phyloP scores from a whole-genome alignment of 2,888 invertebrate species.

The Caenorhabditis macrosperma region DNA sequence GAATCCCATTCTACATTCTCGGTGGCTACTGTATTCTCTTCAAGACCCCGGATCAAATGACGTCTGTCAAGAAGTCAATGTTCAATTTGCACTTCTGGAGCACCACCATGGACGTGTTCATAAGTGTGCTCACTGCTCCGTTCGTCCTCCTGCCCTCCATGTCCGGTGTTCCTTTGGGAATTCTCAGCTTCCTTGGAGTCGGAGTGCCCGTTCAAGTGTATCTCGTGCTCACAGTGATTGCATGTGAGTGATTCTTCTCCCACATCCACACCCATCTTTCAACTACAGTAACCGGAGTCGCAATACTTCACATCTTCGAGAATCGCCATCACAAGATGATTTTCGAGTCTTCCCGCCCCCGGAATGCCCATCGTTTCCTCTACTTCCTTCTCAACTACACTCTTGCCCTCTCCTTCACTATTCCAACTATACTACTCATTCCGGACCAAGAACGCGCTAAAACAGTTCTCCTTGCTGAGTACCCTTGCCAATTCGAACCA shows the following conservation, averaged over 20 bases:
- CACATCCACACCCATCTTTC: background rate
- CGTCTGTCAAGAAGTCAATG: conserved; percentile 17
- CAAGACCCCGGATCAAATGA: conserved; percentile 32
- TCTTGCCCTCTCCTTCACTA: background rate
- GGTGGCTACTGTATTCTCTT: conserved; percentile 34
- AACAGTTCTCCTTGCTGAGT: background rate
- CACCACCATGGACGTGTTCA: background rate
- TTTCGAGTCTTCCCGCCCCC: background rate
- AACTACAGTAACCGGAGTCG: conserved; percentile 16
- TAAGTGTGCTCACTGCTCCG: background rate
- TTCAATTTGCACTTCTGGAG: conserved; percentile 25
- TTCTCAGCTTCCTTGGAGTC: background rate
- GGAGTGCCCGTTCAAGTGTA: conserved; percentile 3
- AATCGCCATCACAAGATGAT: conserved; percentile 13
- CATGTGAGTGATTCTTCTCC: background rate
- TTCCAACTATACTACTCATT: background rate
- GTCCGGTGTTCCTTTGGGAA: conserved; percentile 8
- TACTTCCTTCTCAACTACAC: conserved; percentile 6
- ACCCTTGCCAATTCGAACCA: conserved; percentile 6
- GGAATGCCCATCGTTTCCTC: background rate
- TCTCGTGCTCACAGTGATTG: conserved; percentile 1
- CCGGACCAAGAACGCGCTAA: background rate
- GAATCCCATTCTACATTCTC: conserved; percentile 21
- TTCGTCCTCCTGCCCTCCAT: conserved; percentile 15
- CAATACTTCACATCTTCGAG: conserved; percentile 15